Percentiles rank a stretch among this genome's conserved stretches.
Conservation (phyloP, 1,140 invertebrate genomes). For the Drosophila jambulina region DNA sequence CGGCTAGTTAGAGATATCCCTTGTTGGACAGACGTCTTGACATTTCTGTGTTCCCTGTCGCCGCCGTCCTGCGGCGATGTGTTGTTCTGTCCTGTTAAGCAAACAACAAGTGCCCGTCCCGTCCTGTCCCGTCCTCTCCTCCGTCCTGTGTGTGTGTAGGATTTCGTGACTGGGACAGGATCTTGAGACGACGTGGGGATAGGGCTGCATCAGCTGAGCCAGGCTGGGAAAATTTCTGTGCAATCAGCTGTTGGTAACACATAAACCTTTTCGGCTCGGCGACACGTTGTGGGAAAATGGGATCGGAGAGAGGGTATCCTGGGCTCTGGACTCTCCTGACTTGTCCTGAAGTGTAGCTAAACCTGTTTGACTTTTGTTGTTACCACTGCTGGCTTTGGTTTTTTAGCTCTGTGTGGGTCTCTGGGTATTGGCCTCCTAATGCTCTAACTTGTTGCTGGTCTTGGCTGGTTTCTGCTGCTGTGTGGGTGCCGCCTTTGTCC, state of each 20-base stretch:
- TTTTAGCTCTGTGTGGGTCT: constrained; percentile 46
- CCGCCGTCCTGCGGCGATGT: constrained; percentile 71
- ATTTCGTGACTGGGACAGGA: constrained; percentile 13
- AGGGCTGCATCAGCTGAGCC: constrained; percentile 68
- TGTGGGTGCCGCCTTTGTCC: constrained; percentile 59
- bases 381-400: constrained; percentile 43
- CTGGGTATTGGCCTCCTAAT: constrained; percentile 31
- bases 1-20: constrained; percentile 81
- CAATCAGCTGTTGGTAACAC: constrained; percentile 74
- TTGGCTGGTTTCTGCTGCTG: constrained; percentile 27
- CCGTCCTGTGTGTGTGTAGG: constrained; percentile 19
- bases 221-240: constrained; percentile 76
- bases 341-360: constrained; percentile 68
- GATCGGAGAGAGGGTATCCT: constrained; percentile 10
- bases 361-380: constrained; percentile 82
- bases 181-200: constrained; percentile 31
- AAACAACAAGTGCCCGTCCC: constrained; percentile 63
- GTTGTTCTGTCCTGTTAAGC: constrained; percentile 66
- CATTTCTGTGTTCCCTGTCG: constrained; percentile 74
- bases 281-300: constrained; percentile 67
- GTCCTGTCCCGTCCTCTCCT: neutral
- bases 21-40: constrained; percentile 73
- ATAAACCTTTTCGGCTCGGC: constrained; percentile 24
- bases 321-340: constrained; percentile 6
- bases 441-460: constrained; percentile 59